phyloP scores from a whole-genome alignment of 1,140 invertebrate species.

The Alviniconcha marisindica region DNA sequence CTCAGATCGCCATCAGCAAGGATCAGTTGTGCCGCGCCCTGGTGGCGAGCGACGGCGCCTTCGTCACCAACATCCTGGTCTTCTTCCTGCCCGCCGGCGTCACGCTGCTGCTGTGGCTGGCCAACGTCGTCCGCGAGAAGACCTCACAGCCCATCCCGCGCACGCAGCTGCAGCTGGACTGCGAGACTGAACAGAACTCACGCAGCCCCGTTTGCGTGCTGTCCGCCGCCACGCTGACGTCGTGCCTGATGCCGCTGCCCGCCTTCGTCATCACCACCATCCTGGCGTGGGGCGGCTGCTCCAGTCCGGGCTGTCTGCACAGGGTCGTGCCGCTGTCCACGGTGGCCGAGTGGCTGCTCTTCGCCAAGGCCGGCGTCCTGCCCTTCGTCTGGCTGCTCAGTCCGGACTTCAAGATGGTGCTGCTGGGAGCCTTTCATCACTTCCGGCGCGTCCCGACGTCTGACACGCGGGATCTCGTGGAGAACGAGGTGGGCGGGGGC shows the following conservation, averaged over 20 bases:
- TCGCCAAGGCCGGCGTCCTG: slow-evolving; percentile 51
- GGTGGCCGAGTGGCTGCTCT: slow-evolving; percentile 50
- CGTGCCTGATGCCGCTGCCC: slow-evolving; percentile 43
- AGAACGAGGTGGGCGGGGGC: slow-evolving; percentile 4
- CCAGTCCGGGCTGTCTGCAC: slow-evolving; percentile 26
- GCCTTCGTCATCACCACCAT: slow-evolving; percentile 46
- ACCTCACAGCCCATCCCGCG: slow-evolving; percentile 32
- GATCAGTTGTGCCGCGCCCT: slow-evolving; percentile 42
- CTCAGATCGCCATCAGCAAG: slow-evolving; percentile 44
- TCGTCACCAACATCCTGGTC: slow-evolving; percentile 42
- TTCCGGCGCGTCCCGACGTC: slow-evolving; percentile 44
- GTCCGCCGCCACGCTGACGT: slow-evolving; percentile 34
- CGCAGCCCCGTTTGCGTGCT: slow-evolving; percentile 31
- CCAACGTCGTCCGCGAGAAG: slow-evolving; percentile 42
- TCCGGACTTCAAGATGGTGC: slow-evolving; percentile 36
- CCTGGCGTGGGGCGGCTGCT: slow-evolving; percentile 42
- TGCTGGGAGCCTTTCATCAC: slow-evolving; percentile 41
- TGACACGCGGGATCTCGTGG: slow-evolving; percentile 45
- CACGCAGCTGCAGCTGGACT: slow-evolving; percentile 44
- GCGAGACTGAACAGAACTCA: slow-evolving; percentile 43
- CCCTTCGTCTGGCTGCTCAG: slow-evolving; percentile 44
- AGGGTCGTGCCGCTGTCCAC: slow-evolving; percentile 48
- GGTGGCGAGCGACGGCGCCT: slow-evolving; percentile 44
- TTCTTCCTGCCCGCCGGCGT: slow-evolving; percentile 48
- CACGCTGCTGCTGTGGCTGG: slow-evolving; percentile 32